Evolutionary conservation across 2,113 vertebrate genomes (phyloP), one percentile per base, ranked within the genome.

Genomic region (Benitochromis conjunctus): DNA sequence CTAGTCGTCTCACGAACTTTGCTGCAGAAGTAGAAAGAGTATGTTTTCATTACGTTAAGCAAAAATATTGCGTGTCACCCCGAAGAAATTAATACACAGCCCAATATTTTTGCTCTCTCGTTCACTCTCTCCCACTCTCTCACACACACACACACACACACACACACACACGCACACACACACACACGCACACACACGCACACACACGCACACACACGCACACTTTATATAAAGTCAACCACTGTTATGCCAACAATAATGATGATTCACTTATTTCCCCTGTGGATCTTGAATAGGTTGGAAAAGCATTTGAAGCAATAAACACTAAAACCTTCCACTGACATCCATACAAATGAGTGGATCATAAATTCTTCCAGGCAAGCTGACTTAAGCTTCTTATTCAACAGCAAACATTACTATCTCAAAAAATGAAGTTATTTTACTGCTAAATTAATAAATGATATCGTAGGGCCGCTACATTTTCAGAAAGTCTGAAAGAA

Each of bases 11-110:
- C 24, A 62, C 41, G n/a, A 84, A 80, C 76, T 87, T 54, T 69
- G 60, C 58, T 69, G 54, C 66, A 81, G 62, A 90, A 60, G 34
- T 14, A 69, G 48, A 78, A 62, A 81, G 54, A 29, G 36, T 58
- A 84, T n/a, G 55, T 74, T 92, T 84, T 64, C 79, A 85, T 85
- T 86, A 84, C 11, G 26, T 77, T 79, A 84, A 91, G 84, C 88
- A 88, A 87, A 91, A 91, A 91, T 76, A 46, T 88, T 84, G 31
- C 6, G 18, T 76, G 54, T 86, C 66, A 62, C 46, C 66, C 74
- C 5, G 4, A 64, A 85, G 66, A 88, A 80, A 91, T 86, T 58
- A 86, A 82, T 71, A 43, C 66, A 81, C 34, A 34, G n/a, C 60
- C 80, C 81, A 26, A 26, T 26, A 26, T 26, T 26, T 26, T 26